Percentiles rank a stretch among this genome's conserved stretches.
Evolutionary conservation across 2,797 vertebrate genomes (phyloP).

Genomic region (Graptemys geographica): DNA sequence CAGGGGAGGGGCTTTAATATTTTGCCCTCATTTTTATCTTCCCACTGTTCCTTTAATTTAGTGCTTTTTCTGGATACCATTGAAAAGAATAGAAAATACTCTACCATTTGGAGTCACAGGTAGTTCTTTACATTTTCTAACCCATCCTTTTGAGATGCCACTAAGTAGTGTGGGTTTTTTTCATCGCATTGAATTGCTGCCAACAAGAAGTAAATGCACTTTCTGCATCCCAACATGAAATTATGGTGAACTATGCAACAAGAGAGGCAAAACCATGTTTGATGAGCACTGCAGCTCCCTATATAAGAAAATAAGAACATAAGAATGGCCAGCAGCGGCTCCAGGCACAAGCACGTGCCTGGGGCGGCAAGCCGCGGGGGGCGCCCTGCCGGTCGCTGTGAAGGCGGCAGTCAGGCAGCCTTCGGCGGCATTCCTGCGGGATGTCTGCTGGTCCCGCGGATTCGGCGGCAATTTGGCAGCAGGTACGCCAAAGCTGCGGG

Average conservation of each 20-base stretch:
- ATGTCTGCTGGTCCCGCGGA: no score
- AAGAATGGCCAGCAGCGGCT: no score
- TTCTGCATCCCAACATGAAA: neutral
- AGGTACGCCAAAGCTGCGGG: no score
- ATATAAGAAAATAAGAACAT: fast-evolving
- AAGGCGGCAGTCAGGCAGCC: no score
- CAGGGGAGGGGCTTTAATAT: neutral
- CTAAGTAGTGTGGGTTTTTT: neutral
- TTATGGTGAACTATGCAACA: neutral
- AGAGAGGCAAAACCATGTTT: neutral
- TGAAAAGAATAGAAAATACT: neutral
- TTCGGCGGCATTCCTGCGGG: no score
- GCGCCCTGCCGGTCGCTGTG: no score
- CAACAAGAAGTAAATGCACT: neutral
- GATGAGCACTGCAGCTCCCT: neutral
- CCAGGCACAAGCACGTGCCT: no score
- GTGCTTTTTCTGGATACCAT: neutral
- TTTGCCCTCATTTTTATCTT: neutral
- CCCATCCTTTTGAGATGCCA: neutral
- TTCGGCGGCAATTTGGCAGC: no score
- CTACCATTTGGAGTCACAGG: neutral
- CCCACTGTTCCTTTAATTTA: neutral
- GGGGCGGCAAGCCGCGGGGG: no score
- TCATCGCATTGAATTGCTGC: slow-evolving; percentile 1
- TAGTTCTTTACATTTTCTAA: neutral